Percentiles rank a stretch among this genome's conserved stretches.
Evolutionary conservation across 1,140 invertebrate species (phyloP).

Genomic region (Hylyphantes graminicola): DNA sequence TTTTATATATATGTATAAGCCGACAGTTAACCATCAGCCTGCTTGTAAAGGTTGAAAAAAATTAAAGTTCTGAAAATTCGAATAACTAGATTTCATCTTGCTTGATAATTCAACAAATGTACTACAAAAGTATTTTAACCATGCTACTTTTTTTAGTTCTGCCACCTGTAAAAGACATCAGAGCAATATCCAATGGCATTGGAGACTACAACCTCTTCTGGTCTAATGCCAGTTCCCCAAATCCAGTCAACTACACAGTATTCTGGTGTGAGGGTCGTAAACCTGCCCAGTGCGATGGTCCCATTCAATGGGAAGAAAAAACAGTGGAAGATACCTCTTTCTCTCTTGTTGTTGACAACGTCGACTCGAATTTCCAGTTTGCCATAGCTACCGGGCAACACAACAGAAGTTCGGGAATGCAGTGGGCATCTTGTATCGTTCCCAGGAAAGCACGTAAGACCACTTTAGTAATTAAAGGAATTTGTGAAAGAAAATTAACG

Average conservation of each 20-base stretch:
- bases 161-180: constrained; percentile 25
- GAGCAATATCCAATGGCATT: constrained; percentile 44
- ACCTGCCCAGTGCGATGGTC: constrained; percentile 44
- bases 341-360: constrained; percentile 14
- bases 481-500: too few species aligned
- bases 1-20: too few species aligned
- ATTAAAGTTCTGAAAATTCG: too few species aligned
- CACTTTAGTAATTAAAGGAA: too few species aligned
- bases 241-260: constrained; percentile 28
- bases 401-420: constrained; percentile 53
- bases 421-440: constrained; percentile 59
- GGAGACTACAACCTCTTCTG: constrained; percentile 55
- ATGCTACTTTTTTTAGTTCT: constrained; percentile 27
- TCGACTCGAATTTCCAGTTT: constrained; percentile 48
- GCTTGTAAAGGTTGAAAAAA: too few species aligned
- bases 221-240: background rate
- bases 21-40: too few species aligned
- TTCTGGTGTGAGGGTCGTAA: constrained; percentile 54
- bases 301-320: constrained; percentile 40
- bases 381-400: constrained; percentile 31
- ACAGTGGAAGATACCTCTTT: background rate
- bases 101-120: too few species aligned
- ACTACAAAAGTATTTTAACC: background rate
- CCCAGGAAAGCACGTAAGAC: constrained; percentile 46
- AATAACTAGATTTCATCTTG: too few species aligned